Percentiles rank a stretch among this genome's conserved stretches.
phyloP scores from a whole-genome alignment of 2,113 vertebrate genomes.

The Trematomus loennbergii region DNA sequence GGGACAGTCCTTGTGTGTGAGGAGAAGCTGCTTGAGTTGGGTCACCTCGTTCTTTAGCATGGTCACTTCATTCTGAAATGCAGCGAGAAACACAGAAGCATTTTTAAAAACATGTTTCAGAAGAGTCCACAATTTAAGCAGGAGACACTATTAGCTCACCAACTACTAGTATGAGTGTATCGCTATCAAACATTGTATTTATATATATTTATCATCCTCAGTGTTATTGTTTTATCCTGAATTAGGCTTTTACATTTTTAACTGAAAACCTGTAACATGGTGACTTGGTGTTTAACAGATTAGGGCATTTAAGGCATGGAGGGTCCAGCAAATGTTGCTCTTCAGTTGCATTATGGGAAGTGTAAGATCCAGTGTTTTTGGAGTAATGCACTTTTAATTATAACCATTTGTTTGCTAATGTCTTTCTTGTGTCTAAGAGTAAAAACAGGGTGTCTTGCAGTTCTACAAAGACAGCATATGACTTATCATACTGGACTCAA shows the following conservation, averaged over 20 bases:
- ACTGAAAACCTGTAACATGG: neutral
- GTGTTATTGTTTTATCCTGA: neutral
- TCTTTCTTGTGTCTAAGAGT: neutral
- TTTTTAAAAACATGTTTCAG: neutral
- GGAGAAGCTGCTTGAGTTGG: conserved; percentile 98
- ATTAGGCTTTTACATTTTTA: neutral
- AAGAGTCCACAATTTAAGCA: neutral
- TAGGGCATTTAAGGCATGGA: neutral
- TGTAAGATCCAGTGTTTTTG: neutral
- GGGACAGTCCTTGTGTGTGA: conserved; percentile 99
- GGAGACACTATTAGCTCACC: neutral
- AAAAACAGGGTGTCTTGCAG: no score
- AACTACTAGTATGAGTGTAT: neutral
- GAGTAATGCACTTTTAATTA: neutral
- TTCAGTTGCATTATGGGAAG: neutral
- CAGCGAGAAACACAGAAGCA: conserved; percentile 16
- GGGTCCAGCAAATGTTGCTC: neutral
- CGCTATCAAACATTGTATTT: neutral
- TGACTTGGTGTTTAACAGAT: neutral
- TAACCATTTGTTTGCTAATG: neutral
- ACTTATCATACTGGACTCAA: neutral
- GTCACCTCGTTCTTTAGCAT: conserved; percentile 99
- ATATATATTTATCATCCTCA: neutral
- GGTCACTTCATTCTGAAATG: conserved; percentile 95
- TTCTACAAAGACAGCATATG: neutral